phyloP scores from a whole-genome alignment of 1,140 invertebrate genomes.

The Venturia canescens region DNA sequence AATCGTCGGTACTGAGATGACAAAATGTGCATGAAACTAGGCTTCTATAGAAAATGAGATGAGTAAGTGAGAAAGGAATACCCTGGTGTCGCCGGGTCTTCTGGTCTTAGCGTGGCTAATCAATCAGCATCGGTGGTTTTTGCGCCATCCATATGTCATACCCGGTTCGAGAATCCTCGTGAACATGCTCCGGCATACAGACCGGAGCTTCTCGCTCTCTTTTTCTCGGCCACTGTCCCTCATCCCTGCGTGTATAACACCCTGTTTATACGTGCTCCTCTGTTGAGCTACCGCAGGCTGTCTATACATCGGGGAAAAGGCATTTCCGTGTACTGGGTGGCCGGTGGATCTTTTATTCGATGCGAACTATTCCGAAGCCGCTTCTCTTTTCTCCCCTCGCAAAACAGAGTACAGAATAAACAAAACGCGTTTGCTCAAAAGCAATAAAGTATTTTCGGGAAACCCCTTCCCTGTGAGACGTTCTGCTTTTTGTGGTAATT shows the following conservation, averaged over 20 bases:
- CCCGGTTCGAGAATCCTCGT: constrained; percentile 52
- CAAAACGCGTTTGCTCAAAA: constrained; percentile 32
- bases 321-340: constrained; percentile 38
- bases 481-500: background rate
- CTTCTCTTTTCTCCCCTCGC: constrained; percentile 14
- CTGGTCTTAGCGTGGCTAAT: constrained; percentile 72
- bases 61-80: constrained; percentile 20
- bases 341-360: constrained; percentile 43
- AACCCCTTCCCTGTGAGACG: background rate
- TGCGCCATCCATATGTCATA: constrained; percentile 75
- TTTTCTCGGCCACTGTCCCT: constrained; percentile 62
- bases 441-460: background rate
- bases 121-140: constrained; percentile 76
- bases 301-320: constrained; percentile 22
- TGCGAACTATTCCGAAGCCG: constrained; percentile 26
- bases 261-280: constrained; percentile 43
- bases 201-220: constrained; percentile 63
- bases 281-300: constrained; percentile 29
- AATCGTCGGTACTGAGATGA: constrained; percentile 21
- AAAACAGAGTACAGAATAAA: constrained; percentile 20
- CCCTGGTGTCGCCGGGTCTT: constrained; percentile 22
- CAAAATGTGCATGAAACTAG: constrained; percentile 27
- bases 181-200: constrained; percentile 73
- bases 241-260: constrained; percentile 65
- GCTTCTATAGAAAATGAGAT: background rate